Conservation (phyloP, 2,113 vertebrate genomes). For the Osmerus mordax region DNA sequence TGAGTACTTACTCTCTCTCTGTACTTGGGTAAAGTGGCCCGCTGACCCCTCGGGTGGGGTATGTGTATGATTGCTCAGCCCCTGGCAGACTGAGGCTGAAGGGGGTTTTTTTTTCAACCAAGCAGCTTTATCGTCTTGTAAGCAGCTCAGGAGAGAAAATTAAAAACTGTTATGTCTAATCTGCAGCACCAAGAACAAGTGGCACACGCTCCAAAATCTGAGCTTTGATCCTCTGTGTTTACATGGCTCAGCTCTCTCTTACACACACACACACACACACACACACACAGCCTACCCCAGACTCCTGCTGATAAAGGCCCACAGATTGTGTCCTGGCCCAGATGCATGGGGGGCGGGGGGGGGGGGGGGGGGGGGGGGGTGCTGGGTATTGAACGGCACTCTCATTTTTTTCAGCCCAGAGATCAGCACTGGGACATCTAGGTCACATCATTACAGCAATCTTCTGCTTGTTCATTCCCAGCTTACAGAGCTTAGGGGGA, state of each 20-base stretch:
- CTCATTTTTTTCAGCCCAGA: conserved; percentile 70
- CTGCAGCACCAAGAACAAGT: conserved; percentile 59
- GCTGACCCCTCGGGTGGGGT: conserved; percentile 35
- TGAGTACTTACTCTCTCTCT: conserved; percentile 58
- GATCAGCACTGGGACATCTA: conserved; percentile 64
- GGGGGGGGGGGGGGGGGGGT: background rate
- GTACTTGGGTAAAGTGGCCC: conserved; percentile 58
- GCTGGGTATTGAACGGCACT: conserved; percentile 55
- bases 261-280: conserved; percentile 17
- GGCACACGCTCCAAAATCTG: conserved; percentile 59
- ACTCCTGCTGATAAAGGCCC: conserved; percentile 27
- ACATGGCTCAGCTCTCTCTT: conserved; percentile 48
- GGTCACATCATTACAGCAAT: conserved; percentile 69
- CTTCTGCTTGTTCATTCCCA: conserved; percentile 71
- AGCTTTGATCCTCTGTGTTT: conserved; percentile 55
- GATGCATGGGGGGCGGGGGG: conserved; percentile 7
- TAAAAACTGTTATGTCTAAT: conserved; percentile 67
- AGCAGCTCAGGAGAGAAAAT: conserved; percentile 58
- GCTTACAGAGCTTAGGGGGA: conserved; percentile 56
- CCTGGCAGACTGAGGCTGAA: background rate
- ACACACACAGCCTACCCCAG: conserved; percentile 25
- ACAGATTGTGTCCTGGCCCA: conserved; percentile 45
- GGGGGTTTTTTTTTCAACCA: background rate
- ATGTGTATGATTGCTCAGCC: background rate
- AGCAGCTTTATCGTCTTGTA: conserved; percentile 51